Conservation (phyloP, 1,140 invertebrate species). For the Cherax destructor region DNA sequence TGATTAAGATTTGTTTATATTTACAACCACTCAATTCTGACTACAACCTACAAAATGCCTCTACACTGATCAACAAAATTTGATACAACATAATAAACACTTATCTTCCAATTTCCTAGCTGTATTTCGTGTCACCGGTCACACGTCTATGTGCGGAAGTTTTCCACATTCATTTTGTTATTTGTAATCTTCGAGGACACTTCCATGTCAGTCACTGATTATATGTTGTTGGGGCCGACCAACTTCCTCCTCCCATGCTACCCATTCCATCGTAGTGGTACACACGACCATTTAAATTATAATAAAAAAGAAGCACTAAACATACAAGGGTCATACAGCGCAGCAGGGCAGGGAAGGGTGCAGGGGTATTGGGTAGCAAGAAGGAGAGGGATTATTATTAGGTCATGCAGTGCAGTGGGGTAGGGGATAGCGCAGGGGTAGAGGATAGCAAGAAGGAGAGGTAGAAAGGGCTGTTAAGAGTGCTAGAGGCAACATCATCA, state of each 20-base stretch:
- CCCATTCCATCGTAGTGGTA: constrained; percentile 70
- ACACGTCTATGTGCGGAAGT: constrained; percentile 8
- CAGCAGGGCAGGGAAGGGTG: too few species aligned
- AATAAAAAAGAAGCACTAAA: too few species aligned
- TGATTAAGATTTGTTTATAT: constrained; percentile 5
- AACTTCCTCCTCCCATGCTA: constrained; percentile 66
- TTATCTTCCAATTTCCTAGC: constrained; percentile 5
- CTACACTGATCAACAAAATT: constrained; percentile 25
- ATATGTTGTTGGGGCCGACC: constrained; percentile 48
- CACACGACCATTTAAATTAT: constrained; percentile 2
- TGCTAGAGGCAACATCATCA: too few species aligned
- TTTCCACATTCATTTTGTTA: background rate
- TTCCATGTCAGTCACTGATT: constrained; percentile 25
- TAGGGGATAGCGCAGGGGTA: too few species aligned
- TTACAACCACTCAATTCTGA: constrained; percentile 16
- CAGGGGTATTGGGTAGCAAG: too few species aligned
- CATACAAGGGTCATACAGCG: too few species aligned
- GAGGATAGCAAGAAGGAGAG: too few species aligned
- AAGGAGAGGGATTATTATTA: too few species aligned
- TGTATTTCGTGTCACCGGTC: constrained; percentile 23
- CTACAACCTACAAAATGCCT: constrained; percentile 34
- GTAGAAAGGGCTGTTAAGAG: too few species aligned
- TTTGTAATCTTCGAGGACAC: constrained; percentile 10
- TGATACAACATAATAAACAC: constrained; percentile 7
- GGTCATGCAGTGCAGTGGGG: too few species aligned